Evolutionary conservation across 2,888 invertebrate species (phyloP).

Genomic region (Pegoplata infirma): DNA sequence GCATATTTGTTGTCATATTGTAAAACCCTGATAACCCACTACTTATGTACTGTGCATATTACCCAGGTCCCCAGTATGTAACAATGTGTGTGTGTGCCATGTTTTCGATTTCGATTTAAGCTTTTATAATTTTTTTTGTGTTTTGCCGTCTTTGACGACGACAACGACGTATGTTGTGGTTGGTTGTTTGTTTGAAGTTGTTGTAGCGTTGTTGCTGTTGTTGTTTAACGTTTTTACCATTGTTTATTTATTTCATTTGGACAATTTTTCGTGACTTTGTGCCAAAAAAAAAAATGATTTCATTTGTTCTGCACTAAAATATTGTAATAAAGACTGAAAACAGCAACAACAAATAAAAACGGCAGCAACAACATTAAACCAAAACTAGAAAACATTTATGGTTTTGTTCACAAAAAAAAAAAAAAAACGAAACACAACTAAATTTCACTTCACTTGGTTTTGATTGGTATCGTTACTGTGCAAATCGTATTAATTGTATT

Average conservation of each 20-base stretch:
- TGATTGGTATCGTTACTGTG: slow-evolving; percentile 18
- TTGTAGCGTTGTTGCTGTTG: slow-evolving; percentile 3
- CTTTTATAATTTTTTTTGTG: not conserved
- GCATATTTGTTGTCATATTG: too few relatives aligned
- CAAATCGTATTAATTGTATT: slow-evolving; percentile 40
- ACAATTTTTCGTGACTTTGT: slow-evolving; percentile 57
- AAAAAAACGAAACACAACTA: not conserved
- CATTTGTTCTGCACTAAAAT: slow-evolving; percentile 53
- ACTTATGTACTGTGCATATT: too few relatives aligned
- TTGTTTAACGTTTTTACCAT: slow-evolving; percentile 5
- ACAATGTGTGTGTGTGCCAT: not conserved
- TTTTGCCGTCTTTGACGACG: too few relatives aligned
- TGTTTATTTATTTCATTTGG: slow-evolving; percentile 35
- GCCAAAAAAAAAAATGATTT: slow-evolving; percentile 55
- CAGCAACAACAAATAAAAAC: slow-evolving; percentile 12
- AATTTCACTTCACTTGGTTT: slow-evolving; percentile 37
- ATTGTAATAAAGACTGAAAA: slow-evolving; percentile 28
- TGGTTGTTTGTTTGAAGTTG: slow-evolving; percentile 13
- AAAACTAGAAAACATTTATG: slow-evolving; percentile 22
- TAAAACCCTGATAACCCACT: too few relatives aligned
- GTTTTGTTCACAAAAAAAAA: slow-evolving; percentile 1
- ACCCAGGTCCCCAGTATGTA: not conserved
- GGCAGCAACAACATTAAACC: not conserved
- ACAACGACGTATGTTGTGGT: not conserved
- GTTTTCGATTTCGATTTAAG: not conserved